Conservation (phyloP, 2,797 vertebrate genomes). For the Eptatretus atami region DNA sequence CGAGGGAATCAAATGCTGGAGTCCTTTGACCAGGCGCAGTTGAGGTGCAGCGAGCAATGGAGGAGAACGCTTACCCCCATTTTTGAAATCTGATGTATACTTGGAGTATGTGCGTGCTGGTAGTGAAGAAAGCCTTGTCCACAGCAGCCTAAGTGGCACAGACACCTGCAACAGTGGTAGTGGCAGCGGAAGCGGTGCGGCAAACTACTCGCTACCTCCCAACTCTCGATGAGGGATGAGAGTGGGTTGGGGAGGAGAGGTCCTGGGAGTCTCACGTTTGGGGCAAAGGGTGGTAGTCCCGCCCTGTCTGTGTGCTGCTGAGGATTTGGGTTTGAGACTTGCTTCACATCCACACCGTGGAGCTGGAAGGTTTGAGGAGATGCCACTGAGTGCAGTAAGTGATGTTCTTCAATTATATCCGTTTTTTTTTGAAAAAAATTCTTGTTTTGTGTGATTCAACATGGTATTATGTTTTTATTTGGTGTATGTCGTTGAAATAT, state of each 20-base stretch:
- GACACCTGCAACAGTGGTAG: constrained; percentile 24
- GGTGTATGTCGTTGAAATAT: no score
- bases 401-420: neutral
- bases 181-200: constrained; percentile 40
- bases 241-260: constrained; percentile 47
- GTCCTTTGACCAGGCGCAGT: constrained; percentile 98
- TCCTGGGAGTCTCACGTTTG: no score
- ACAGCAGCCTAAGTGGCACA: constrained; percentile 13
- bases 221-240: constrained; percentile 80
- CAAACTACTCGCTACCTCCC: constrained; percentile 68
- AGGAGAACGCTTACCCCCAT: constrained; percentile 85
- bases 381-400: constrained; percentile 2
- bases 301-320: no score
- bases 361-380: neutral
- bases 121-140: constrained; percentile 20
- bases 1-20: constrained; percentile 59
- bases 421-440: no score
- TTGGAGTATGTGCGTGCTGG: constrained; percentile 68
- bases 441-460: no score
- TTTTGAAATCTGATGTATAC: constrained; percentile 78
- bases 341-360: neutral
- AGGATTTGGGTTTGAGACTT: no score
- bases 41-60: constrained; percentile 71
- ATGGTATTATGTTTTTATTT: no score
- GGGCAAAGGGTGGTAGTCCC: no score